These are phyloP conservation scores for Fulica atra DNA, from an alignment of 2,113 vertebrate species.

Conservation along the genomic window DNA sequence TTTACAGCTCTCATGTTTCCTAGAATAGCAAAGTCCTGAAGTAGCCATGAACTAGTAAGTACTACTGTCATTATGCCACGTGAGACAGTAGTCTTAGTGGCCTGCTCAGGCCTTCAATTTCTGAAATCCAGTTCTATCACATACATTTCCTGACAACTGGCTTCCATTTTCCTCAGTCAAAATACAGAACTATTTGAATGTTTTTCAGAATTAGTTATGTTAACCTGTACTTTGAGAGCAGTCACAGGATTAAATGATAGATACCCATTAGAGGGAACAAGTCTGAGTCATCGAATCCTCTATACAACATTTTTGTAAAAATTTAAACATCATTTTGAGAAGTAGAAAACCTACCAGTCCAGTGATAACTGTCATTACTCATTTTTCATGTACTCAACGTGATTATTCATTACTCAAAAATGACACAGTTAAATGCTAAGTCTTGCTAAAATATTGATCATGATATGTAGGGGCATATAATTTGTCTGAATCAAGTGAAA, in stretches of 20 bases:
- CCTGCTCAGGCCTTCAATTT: neutral
- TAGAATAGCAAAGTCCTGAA: neutral
- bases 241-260: slow-evolving; percentile 19
- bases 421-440: slow-evolving; percentile 58
- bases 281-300: slow-evolving; percentile 37
- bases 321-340: slow-evolving; percentile 43
- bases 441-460: slow-evolving; percentile 70
- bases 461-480: slow-evolving; percentile 50
- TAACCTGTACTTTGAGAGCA: neutral
- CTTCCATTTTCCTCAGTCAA: neutral
- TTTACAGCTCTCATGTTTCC: neutral
- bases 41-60: neutral
- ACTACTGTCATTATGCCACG: neutral
- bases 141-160: neutral
- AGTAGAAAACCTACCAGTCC: slow-evolving; percentile 22
- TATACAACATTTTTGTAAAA: slow-evolving; percentile 20
- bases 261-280: slow-evolving; percentile 50
- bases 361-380: slow-evolving; percentile 62
- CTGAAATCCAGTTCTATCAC: neutral
- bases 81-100: neutral
- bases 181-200: neutral
- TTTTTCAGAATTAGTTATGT: neutral
- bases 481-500: slow-evolving; percentile 61
- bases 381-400: slow-evolving; percentile 28
- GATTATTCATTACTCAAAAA: slow-evolving; percentile 66